Evolutionary conservation across 2,888 invertebrate species (phyloP), one percentile per base, ranked within the genome.

Genomic region (Drosophila niveifrons): DNA sequence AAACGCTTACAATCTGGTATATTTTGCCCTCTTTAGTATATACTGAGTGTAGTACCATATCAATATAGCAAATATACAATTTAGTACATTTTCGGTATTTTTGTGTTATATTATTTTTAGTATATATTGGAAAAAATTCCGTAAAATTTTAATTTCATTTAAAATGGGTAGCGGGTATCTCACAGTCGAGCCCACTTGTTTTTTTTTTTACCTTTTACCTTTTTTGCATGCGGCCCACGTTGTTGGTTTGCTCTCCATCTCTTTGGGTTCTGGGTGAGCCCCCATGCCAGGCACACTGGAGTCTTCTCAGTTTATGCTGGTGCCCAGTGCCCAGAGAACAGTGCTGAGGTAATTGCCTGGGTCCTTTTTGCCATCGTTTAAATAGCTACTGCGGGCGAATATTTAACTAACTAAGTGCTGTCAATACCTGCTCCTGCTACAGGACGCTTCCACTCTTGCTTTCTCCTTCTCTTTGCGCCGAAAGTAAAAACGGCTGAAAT

Each of bases 361-460:
- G 47, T 87, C 73, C 73, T 76, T 76, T 63, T 41, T 23, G 71
- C 56, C 83, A 75, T 72, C 67, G 82, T 88, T 83, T 88, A 83
- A 83, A 88, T 88, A 83, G 86, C 86, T 80, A 86, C 88, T 83
- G 88, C 86, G 75, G 78, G 80, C 83, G 70, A 84, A 84, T 79
- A 74, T 74, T 81, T 84, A 63, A 71, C 88, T 79, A 66, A 71
- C 86, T 72, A 88, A 83, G 86, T 85, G 88, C 82, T 70, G 67
- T 69, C 78, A 63, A 72, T 62, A 66, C 55, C 64, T 57, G n/a
- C 28, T 17, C 46, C 23, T 9, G 7, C 17, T 2, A 17, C 2
- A 17, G 1, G 17, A 17, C 17, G 17, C 17, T 23, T 23, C 23
- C 23, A 4, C 4, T 23, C 23, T 23, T 23, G 23, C 23, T 23